Percentiles rank a stretch among this genome's conserved stretches.
phyloP scores from a whole-genome alignment of 2,797 vertebrate genomes.

The Ispidina picta region DNA sequence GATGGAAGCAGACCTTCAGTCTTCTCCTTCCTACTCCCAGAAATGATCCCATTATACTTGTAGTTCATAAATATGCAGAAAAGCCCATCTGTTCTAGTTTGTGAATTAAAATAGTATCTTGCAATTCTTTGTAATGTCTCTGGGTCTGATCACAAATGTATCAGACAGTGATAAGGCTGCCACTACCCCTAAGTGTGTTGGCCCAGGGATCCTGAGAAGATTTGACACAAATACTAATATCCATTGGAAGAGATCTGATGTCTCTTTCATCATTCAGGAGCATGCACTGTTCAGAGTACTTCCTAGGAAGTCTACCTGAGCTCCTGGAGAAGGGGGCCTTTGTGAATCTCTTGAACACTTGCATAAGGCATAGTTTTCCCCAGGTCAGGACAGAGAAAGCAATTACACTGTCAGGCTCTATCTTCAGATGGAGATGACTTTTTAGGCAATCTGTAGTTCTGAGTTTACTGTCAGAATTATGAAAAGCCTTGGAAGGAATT shows the following conservation, averaged over 20 bases:
- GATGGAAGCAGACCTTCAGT: conserved; percentile 39
- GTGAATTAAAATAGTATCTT: conserved; percentile 5
- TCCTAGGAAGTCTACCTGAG: background rate
- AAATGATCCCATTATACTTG: conserved; percentile 48
- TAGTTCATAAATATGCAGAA: conserved; percentile 52
- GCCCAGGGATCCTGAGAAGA: background rate
- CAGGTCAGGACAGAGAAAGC: conserved; percentile 33
- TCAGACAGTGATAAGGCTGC: background rate
- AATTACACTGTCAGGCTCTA: conserved; percentile 31
- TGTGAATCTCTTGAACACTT: background rate
- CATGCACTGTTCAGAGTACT: too few species aligned
- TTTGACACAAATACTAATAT: background rate
- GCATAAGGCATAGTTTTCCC: background rate
- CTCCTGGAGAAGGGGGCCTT: background rate
- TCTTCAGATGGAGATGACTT: conserved; percentile 68
- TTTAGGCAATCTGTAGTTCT: conserved; percentile 71
- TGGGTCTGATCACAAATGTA: background rate
- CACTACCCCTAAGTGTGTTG: background rate
- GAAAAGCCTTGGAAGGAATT: conserved; percentile 76
- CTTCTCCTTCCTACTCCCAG: conserved; percentile 28
- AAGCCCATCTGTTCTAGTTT: conserved; percentile 54
- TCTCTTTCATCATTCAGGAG: background rate
- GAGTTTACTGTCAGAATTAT: conserved; percentile 75
- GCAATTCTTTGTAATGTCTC: background rate
- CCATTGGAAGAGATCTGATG: rapidly evolving